Evolutionary conservation across 2,113 vertebrate species (phyloP).

Genomic region (Scatophagus argus): DNA sequence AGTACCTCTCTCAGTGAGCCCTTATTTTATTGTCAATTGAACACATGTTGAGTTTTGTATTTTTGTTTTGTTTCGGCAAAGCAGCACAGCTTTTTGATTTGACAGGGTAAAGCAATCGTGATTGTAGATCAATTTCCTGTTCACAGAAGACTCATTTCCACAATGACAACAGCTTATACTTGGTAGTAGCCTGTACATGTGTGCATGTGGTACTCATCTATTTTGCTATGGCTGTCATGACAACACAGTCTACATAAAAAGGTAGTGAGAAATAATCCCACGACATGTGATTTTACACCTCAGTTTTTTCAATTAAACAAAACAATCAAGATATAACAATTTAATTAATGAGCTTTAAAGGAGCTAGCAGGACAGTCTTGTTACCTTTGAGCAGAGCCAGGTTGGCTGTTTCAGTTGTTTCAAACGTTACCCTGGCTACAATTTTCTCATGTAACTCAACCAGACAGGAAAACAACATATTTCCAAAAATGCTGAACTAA

Average conservation of each 20-base stretch:
- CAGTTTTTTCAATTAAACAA: background rate
- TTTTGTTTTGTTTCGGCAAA: background rate
- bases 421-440: background rate
- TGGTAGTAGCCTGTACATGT: background rate
- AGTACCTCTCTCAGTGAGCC: background rate
- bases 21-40: background rate
- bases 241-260: background rate
- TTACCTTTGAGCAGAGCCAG: background rate
- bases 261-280: background rate
- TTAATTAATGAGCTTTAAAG: background rate
- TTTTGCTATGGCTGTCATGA: background rate
- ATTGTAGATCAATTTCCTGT: background rate
- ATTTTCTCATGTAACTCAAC: background rate
- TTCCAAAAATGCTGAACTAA: background rate
- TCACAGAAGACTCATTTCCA: background rate
- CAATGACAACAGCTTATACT: background rate
- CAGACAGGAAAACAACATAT: background rate
- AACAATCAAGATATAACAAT: background rate
- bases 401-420: background rate
- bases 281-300: background rate
- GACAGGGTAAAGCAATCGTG: background rate
- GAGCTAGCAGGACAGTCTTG: too few relatives aligned
- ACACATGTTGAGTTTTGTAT: slow-evolving; percentile 9
- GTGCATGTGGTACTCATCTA: background rate
- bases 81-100: background rate